Evolutionary conservation across 1,140 invertebrate species (phyloP).

Genomic region (Laupala kohalensis): DNA sequence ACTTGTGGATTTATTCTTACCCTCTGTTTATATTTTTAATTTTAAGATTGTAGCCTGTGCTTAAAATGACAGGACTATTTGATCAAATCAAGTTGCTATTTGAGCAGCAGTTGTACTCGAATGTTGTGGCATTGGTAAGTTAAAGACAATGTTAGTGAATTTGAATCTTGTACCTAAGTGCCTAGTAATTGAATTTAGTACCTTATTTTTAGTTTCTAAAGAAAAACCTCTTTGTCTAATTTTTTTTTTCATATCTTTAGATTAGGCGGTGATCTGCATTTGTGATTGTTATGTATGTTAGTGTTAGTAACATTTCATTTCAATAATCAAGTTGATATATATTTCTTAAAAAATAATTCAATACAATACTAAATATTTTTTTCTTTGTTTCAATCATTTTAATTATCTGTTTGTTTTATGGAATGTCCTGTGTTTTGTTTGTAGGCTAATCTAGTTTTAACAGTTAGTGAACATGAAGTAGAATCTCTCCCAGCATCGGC

Average conservation of each 20-base stretch:
- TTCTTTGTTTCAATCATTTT: too few species aligned
- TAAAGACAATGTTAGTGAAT: neutral
- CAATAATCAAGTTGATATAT: neutral
- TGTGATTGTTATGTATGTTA: neutral
- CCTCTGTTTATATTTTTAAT: too few species aligned
- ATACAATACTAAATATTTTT: neutral
- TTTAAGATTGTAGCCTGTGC: too few species aligned
- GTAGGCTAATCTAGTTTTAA: conserved; percentile 47
- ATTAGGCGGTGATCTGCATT: neutral
- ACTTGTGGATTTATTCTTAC: too few species aligned
- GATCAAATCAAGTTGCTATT: conserved; percentile 44
- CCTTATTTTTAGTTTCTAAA: neutral
- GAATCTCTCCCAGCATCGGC: conserved; percentile 38
- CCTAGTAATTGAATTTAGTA: neutral
- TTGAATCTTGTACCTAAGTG: neutral
- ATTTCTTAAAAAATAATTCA: neutral
- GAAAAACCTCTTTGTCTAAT: neutral
- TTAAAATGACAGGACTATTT: conserved; percentile 32
- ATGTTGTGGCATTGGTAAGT: conserved; percentile 39
- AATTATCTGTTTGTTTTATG: conserved; percentile 6
- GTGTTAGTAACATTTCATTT: neutral
- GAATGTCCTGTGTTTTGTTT: conserved; percentile 21
- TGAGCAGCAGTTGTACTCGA: conserved; percentile 41
- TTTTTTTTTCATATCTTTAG: neutral
- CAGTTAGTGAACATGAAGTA: conserved; percentile 47